Evolutionary conservation across 2,888 invertebrate species (phyloP).

Genomic region (Calameuta idolon): DNA sequence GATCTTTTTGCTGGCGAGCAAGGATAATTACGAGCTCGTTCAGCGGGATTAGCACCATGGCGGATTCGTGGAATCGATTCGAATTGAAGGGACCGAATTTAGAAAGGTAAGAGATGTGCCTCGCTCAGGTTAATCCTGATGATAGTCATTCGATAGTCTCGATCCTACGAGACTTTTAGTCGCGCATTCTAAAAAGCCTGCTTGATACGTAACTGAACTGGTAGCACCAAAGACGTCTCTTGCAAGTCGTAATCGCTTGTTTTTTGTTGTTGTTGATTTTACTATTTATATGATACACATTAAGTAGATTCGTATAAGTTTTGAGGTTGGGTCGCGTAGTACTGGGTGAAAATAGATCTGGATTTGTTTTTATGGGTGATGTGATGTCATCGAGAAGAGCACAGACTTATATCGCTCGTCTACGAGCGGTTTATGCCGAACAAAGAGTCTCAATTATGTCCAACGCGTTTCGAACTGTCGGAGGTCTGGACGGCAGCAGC

Average conservation of each 20-base stretch:
- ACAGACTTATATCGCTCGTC: background rate
- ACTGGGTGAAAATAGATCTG: background rate
- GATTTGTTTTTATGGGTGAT: background rate
- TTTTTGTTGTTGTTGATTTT: too few relatives aligned
- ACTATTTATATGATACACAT: too few relatives aligned
- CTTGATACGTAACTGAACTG: background rate
- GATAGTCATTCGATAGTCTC: background rate
- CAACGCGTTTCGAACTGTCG: background rate
- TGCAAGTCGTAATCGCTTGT: background rate
- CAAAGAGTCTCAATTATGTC: background rate
- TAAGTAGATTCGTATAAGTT: background rate
- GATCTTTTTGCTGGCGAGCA: background rate
- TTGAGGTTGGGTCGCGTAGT: background rate
- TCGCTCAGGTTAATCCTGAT: background rate
- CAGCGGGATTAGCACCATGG: background rate
- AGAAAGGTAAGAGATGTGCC: background rate
- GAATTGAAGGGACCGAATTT: background rate
- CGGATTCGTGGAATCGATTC: background rate
- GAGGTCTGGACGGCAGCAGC: background rate
- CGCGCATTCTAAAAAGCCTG: background rate
- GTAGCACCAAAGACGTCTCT: background rate
- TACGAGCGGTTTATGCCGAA: background rate
- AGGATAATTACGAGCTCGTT: background rate
- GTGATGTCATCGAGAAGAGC: background rate
- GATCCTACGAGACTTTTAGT: background rate